Evolutionary conservation across 2,113 vertebrate species (phyloP), one percentile per base, ranked within the genome.

Genomic region (Charina bottae): DNA sequence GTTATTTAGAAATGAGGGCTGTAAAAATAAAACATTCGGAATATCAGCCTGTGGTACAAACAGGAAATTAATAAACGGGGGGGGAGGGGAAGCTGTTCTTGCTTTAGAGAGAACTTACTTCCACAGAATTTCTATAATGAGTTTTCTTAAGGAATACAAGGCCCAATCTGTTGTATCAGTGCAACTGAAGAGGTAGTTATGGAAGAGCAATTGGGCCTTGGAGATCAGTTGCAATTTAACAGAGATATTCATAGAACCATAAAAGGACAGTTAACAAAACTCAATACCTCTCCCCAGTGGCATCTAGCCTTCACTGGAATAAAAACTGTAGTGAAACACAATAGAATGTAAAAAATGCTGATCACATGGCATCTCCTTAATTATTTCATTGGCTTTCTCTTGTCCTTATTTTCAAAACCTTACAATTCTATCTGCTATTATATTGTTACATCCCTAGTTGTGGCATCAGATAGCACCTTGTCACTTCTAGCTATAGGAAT

Each of bases 21-120:
- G 2, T 87, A 56, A n/a, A 15, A 24, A n/a, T 91, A 37, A 5
- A 13, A 85, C 3, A 89, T 42, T 55, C 49, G 0, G 68, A 58
- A 13, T 2, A 87, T 13, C 0, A 87, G 1, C 10, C 59, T 59
- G 78, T 59, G 1, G 19, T 56, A 26, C 37, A 42, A 64, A 89
- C 3, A n/a, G 54, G 5, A 60, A 42, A 83, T 85, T 53, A 85
- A 37, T 72, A 90, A 88, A 8, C 13, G 13, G 0, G 0, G 37
- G 21, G 53, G 9, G 0, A 0, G 0, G 68, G 53, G 72, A 6
- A 46, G 0, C 58, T 10, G n/a, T 49, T 60, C 2, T 62, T 24
- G 58, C 5, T 1, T 89, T 24, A 59, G 26, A 6, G 19, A 0
- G 83, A 53, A 33, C 49, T n/a, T 19, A 49, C 37, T 83, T 42